These are phyloP conservation scores for Loripinus fragilis DNA, from an alignment of 2,888 invertebrate species.

Conservation along the genomic window DNA sequence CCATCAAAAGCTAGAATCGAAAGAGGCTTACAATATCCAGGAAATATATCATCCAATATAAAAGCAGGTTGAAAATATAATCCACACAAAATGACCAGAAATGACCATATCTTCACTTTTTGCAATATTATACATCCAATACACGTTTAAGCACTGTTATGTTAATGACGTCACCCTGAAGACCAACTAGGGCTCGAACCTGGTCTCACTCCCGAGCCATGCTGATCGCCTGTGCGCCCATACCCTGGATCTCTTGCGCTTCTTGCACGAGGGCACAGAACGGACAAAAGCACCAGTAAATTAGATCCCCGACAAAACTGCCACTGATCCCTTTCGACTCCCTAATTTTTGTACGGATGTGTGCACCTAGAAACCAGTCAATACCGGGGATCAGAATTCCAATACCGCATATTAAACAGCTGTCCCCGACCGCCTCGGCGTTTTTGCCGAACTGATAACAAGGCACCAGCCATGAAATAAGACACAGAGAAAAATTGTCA, in stretches of 20 bases:
- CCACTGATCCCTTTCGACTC: slow-evolving; percentile 78
- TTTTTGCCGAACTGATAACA: slow-evolving; percentile 81
- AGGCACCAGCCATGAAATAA: slow-evolving; percentile 79
- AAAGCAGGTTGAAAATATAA: too few species aligned
- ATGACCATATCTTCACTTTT: too few species aligned
- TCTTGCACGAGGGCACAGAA: slow-evolving; percentile 78
- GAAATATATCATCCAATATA: too few species aligned
- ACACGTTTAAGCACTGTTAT: too few species aligned
- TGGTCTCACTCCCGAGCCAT: slow-evolving; percentile 58
- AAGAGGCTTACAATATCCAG: too few species aligned
- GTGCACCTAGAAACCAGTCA: slow-evolving; percentile 70
- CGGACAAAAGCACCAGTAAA: slow-evolving; percentile 75
- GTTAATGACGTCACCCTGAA: too few species aligned
- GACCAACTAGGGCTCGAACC: too few species aligned
- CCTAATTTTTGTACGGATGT: slow-evolving; percentile 75
- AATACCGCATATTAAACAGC: slow-evolving; percentile 78
- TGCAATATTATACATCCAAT: too few species aligned
- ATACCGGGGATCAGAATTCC: slow-evolving; percentile 73
- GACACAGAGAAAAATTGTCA: slow-evolving; percentile 78
- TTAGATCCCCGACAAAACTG: slow-evolving; percentile 71
- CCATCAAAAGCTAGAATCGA: too few species aligned
- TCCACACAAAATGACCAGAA: too few species aligned
- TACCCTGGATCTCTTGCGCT: slow-evolving; percentile 74
- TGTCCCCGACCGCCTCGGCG: slow-evolving; percentile 80
- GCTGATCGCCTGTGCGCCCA: slow-evolving; percentile 64